These are phyloP conservation scores for Saccostrea echinata DNA, from an alignment of 1,140 invertebrate species.

Conservation along the genomic window DNA sequence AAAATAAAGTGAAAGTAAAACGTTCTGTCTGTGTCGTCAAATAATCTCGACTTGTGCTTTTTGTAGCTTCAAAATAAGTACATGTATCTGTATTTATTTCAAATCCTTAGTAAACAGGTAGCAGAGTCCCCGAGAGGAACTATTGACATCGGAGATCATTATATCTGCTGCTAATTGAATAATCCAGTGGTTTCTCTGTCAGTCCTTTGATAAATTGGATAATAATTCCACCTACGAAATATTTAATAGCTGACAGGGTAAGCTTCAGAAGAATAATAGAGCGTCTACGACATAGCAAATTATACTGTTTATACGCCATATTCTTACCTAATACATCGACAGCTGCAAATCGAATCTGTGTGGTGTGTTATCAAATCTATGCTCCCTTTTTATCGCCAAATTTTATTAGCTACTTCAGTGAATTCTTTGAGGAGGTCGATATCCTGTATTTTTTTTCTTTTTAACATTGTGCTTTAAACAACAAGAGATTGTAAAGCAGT, in stretches of 20 bases:
- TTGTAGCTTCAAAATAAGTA: background rate
- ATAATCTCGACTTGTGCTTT: too few relatives aligned
- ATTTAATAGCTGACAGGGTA: background rate
- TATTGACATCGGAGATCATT: constrained; percentile 2
- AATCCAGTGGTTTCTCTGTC: background rate
- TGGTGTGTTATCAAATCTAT: constrained; percentile 25
- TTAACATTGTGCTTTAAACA: background rate
- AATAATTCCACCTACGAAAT: constrained; percentile 32
- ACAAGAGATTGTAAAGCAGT: background rate
- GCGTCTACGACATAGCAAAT: background rate
- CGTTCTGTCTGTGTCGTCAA: too few relatives aligned
- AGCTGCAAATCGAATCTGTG: constrained; percentile 26
- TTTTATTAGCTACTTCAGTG: constrained; percentile 7
- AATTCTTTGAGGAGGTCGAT: constrained; percentile 4
- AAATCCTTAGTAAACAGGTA: background rate
- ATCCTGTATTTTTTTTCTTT: constrained; percentile 6
- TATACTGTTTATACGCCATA: background rate
- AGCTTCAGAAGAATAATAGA: background rate
- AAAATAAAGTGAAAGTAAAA: too few relatives aligned
- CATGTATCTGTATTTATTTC: background rate
- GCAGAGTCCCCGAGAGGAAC: background rate
- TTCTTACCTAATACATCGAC: constrained; percentile 26
- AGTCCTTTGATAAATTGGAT: constrained; percentile 10
- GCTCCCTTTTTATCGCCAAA: constrained; percentile 31
- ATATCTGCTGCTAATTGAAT: background rate